Base-by-base conservation (phyloP, 2,888 invertebrate genomes). In the Incurvaria masculella region DNA sequence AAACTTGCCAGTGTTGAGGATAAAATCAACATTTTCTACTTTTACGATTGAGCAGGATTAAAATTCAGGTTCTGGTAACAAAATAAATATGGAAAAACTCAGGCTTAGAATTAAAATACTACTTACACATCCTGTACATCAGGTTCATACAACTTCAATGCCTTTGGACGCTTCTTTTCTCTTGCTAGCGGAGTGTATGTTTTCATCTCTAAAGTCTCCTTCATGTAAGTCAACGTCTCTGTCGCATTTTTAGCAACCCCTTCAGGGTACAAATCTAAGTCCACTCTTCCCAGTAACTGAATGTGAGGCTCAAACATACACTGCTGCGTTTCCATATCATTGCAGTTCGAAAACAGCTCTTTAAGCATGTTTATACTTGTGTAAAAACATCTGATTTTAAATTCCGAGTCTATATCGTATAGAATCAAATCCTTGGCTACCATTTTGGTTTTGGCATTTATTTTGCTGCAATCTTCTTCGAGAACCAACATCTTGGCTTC, bases 101-200 rank as follows among this genome's bases (percentile, higher is more conserved):
- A n/a, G n/a, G n/a, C n/a, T n/a, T n/a, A n/a, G 41, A 16, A 17
- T 20, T 42, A 46, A 46, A 41, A 16, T 19, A 46, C 5, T 23
- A 87, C 91, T 82, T 83, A 93, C 84, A 93, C 85, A 66, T 85
- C 86, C 57, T 91, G 89, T 52, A 96, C 84, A 59, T 88, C 86
- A 0, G 96, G 96, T 65, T 96, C 95, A 60, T 92, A 89, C 45
- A 94, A 66, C 58, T 89, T 86, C 54, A 96, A 70, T 1, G 89
- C 85, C 66, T 91, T 93, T 0, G 93, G 93, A 61, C 83, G 88
- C 53, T 85, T 85, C 56, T 84, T 86, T 42, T 84, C 84, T 50
- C 81, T 63, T 11, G 81, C 62, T 49, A 88, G 57, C 40, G 81
- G 82, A 14, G 81, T 74, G 51, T 85, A 71, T 21, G 81, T 81